Evolutionary conservation across 1,140 invertebrate genomes (phyloP), one percentile per base, ranked within the genome.

Genomic region (Wasmannia auropunctata): DNA sequence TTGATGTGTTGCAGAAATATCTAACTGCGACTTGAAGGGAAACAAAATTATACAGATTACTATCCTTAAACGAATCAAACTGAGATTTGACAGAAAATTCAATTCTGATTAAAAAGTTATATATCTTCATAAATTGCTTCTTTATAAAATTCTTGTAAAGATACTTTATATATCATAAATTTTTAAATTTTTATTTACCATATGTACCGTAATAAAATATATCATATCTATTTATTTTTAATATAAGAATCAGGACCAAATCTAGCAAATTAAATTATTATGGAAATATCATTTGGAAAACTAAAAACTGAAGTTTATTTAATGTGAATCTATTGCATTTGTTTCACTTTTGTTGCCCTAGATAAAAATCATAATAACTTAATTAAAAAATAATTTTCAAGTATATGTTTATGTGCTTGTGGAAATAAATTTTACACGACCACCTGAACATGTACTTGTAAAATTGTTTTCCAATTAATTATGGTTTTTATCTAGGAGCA

Each of bases 1-100:
- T 94, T 97, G 96, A 92, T 98, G 96, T 65, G 96, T 96, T 58
- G 96, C 94, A 37, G 97, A 96, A 63, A 99, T 95, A 94, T 98
- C 97, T 74, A 99, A 93, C 93, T 98, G 97, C 54, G 95, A 96
- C 97, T 94, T 49, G 7, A 86, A 91, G 40, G 86, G 76, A 87
- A 56, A 22, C 54, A 86, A 87, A 86, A 87, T 54, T 56, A 46
- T 77, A 16, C 31, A 67, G 10, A 14, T 14, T 46, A 11, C 3
- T 31, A 31, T 11, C 5, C 7, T 22, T 16, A 37, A 37, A 19
- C 4, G 5, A 40, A 19, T 10, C 8, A 22, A 40, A 0, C 1
- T 65, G 1, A 0, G 1, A 40, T 40, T 10, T 65, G 34, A 65
- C 3, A 40, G n/a, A 14, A 40, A 37, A 65, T 60, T 1, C 28